A percentile compares a stretch with the other conserved stretches of the same genome.
Conservation (phyloP, 2,888 invertebrate species). For the Cephus rjabovi region DNA sequence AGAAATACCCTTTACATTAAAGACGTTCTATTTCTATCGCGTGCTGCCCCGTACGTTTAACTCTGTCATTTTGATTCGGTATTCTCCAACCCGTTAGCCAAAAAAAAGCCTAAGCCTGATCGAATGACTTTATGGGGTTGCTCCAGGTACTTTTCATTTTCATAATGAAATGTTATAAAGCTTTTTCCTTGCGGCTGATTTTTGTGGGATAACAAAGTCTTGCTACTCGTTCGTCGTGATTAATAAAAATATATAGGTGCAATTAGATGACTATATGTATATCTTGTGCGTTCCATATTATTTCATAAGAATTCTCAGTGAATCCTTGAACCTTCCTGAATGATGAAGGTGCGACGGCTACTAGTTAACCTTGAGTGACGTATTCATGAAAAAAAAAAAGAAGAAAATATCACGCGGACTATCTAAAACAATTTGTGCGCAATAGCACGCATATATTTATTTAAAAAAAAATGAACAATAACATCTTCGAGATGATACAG, state of each 20-base stretch:
- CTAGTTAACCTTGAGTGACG: not conserved
- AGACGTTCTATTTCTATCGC: not conserved
- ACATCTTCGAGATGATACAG: not conserved
- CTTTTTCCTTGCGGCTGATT: not conserved
- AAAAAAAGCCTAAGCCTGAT: not conserved
- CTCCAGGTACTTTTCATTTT: not conserved
- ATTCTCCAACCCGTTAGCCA: not conserved
- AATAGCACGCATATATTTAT: not conserved
- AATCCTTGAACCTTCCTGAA: not conserved
- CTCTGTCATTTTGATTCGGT: not conserved
- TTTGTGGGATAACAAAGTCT: not conserved
- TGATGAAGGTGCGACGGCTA: not conserved
- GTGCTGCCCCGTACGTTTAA: not conserved
- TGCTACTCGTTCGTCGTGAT: not conserved
- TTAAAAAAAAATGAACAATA: not conserved
- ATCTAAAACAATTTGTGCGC: not conserved
- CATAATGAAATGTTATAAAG: not conserved
- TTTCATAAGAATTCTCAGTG: not conserved
- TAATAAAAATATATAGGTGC: not conserved
- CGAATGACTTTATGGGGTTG: not conserved
- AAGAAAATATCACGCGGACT: not conserved
- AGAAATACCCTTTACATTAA: not conserved
- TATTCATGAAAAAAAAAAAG: not conserved
- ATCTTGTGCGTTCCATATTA: not conserved
- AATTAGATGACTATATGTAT: not conserved